These are phyloP conservation scores for Acanthurus lineatus DNA, from an alignment of 2,797 vertebrate species.

Conservation along the genomic window DNA sequence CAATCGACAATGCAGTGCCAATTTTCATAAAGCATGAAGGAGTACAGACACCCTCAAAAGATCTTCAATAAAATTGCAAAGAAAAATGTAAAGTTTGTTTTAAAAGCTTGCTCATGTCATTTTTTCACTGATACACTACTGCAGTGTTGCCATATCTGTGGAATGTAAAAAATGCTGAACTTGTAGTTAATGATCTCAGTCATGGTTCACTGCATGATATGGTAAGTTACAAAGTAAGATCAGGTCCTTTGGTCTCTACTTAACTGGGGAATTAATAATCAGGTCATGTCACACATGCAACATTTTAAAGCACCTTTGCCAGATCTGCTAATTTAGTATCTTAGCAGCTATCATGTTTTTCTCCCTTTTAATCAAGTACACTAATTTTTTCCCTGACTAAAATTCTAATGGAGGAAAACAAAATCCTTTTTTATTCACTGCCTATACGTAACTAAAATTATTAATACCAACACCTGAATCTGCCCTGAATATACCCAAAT, in stretches of 20 bases:
- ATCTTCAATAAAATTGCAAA: background rate
- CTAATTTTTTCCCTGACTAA: background rate
- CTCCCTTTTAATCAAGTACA: too few relatives aligned
- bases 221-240: background rate
- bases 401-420: background rate
- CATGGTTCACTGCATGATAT: slow-evolving; percentile 24
- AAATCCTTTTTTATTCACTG: background rate
- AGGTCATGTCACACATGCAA: background rate
- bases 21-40: too few relatives aligned
- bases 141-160: background rate
- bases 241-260: background rate
- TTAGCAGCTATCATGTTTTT: background rate
- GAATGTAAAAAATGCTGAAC: slow-evolving; percentile 36
- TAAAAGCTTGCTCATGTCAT: background rate
- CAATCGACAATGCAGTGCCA: background rate
- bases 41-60: background rate
- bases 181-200: slow-evolving; percentile 9
- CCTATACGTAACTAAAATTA: background rate
- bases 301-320: slow-evolving; percentile 4
- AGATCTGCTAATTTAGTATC: background rate
- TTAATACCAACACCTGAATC: background rate
- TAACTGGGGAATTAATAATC: background rate
- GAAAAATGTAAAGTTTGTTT: background rate
- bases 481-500: background rate
- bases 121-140: background rate